Base-by-base conservation (phyloP, 2,888 invertebrate species). In the Folsomia manolachei region DNA sequence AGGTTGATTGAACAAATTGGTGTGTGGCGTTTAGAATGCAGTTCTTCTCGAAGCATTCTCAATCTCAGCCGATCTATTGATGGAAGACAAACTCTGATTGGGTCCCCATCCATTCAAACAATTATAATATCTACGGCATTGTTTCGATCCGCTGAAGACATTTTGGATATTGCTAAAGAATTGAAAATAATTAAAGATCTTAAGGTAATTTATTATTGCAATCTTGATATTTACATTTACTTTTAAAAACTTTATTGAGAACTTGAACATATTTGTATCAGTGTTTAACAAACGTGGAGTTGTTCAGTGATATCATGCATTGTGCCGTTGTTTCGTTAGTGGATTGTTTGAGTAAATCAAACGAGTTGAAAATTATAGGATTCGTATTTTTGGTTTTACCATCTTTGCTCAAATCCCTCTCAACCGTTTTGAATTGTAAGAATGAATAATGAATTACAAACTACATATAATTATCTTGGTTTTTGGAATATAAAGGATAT, bases 361-460 rank as follows among this genome's bases (percentile, higher is more conserved):
- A 92, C 80, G 95, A 95, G 82, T 90, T 94, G 2, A 89, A 94
- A 81, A 96, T 96, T 95, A 94, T 94, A 18, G 95, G 96, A 11
- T 95, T 96, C 83, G 93, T 93, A 0, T 96, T 95, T 82, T 87
- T 97, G 9, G 96, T 96, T 86, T 89, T 96, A 67, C 94, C 94
- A 0, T 90, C 91, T 82, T 89, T 94, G 63, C 87, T 95, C 63
- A 89, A 39, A 14, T 39, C 39, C 39, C 39, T 39, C 39, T 4
- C 14, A 39, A 9, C 14, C 7, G 14, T 24, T 63, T 23, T 26
- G 26, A 2, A 60, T 21, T 21, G 14, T 27, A 27, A 65, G 23
- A 14, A n/a, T n/a, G n/a, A n/a, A n/a, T n/a, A n/a, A n/a, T n/a
- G n/a, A n/a, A n/a, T n/a, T n/a, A n/a, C n/a, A n/a, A n/a, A n/a